These are phyloP conservation scores for Lysiphlebus fabarum DNA, from an alignment of 1,140 invertebrate species.

Conservation along the genomic window DNA sequence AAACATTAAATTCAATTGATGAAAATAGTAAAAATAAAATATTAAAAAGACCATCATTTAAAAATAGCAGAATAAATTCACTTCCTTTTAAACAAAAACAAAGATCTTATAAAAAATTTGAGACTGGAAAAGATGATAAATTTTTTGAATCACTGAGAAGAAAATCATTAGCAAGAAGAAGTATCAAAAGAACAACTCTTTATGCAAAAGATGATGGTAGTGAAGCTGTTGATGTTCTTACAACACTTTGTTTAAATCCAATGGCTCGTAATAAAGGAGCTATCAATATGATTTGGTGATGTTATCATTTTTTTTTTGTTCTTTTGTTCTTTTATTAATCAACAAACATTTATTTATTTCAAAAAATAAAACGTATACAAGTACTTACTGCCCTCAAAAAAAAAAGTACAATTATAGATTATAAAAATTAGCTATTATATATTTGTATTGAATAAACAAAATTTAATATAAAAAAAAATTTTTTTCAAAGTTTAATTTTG, in stretches of 20 bases:
- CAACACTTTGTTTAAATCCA: conserved; percentile 48
- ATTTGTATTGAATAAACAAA: too few species aligned
- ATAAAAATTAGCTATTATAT: too few species aligned
- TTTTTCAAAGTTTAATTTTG: too few species aligned
- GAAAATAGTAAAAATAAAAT: neutral
- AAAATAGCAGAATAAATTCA: neutral
- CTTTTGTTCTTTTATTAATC: too few species aligned
- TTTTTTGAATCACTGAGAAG: conserved; percentile 10
- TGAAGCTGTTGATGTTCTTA: conserved; percentile 45
- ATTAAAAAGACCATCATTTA: conserved; percentile 13
- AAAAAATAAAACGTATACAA: neutral
- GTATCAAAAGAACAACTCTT: conserved; percentile 44
- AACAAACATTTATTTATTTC: too few species aligned
- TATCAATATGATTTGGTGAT: conserved; percentile 51
- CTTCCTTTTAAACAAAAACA: conserved; percentile 13
- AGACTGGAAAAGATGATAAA: neutral
- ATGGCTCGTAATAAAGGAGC: conserved; percentile 42
- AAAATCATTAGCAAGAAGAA: conserved; percentile 25
- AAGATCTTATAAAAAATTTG: conserved; percentile 28
- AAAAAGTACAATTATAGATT: too few species aligned
- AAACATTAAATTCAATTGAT: neutral
- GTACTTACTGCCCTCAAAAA: too few species aligned
- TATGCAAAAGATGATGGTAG: conserved; percentile 49
- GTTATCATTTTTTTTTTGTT: too few species aligned
- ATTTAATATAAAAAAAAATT: too few species aligned